Evolutionary conservation across 2,797 vertebrate genomes (phyloP).

Genomic region (Siniperca undulata): DNA sequence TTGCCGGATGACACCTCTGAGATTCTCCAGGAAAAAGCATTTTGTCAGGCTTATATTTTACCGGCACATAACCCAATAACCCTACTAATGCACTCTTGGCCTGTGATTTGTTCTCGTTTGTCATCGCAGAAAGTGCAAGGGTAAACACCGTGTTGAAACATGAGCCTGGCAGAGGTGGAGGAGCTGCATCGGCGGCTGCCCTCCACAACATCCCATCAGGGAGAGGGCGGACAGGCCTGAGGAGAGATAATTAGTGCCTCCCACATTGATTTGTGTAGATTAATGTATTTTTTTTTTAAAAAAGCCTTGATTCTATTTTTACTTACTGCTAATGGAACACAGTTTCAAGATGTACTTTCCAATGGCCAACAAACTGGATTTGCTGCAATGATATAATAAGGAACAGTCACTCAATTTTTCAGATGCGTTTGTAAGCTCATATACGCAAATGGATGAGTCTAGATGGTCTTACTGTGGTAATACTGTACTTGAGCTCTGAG

Average conservation of each 20-base stretch:
- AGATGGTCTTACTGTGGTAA: constrained; percentile 11
- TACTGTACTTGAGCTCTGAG: constrained; percentile 32
- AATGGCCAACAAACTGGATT: background rate
- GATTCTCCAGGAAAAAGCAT: constrained; percentile 55
- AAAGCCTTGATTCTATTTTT: constrained; percentile 32
- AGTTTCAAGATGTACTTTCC: constrained; percentile 7
- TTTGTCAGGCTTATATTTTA: constrained; percentile 72
- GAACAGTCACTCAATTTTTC: background rate
- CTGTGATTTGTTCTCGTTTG: constrained; percentile 75
- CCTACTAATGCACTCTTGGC: constrained; percentile 66
- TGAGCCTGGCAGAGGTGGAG: constrained; percentile 56
- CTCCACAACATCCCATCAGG: constrained; percentile 38
- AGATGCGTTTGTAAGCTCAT: constrained; percentile 15
- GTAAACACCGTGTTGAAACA: constrained; percentile 64
- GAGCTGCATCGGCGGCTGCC: constrained; percentile 36
- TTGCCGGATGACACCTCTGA: constrained; percentile 61
- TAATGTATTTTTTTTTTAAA: constrained; percentile 33
- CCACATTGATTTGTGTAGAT: constrained; percentile 57
- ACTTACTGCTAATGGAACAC: background rate
- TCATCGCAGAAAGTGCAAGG: constrained; percentile 62
- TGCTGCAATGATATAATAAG: background rate
- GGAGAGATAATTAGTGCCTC: constrained; percentile 56
- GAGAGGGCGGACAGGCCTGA: constrained; percentile 35
- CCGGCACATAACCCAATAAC: constrained; percentile 68
- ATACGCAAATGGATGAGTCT: constrained; percentile 1